Evolutionary conservation across 2,888 invertebrate species (phyloP).

Genomic region (Luffia ferchaultella): DNA sequence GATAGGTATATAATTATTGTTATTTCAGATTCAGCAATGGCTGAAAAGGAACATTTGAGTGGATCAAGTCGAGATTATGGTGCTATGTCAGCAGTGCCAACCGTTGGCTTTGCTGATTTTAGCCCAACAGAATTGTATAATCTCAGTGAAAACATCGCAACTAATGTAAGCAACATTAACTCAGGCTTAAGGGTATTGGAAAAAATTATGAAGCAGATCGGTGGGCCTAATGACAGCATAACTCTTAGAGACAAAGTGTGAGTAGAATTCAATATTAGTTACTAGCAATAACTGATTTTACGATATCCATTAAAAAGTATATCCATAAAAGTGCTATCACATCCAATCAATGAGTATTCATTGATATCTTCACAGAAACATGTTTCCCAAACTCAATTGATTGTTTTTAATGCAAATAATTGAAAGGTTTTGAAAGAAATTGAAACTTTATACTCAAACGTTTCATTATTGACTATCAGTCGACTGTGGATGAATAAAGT

Average conservation of each 20-base stretch:
- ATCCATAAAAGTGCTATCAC: background rate
- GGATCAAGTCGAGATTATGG: constrained; percentile 50
- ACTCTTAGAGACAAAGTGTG: constrained; percentile 52
- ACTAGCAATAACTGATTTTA: background rate
- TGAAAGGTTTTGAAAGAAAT: no score
- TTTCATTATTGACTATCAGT: no score
- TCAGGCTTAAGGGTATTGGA: constrained; percentile 76
- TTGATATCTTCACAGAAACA: background rate
- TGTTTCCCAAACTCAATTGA: no score
- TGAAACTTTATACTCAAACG: no score
- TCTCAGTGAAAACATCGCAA: constrained; percentile 81
- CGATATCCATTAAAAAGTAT: background rate
- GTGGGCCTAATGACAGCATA: constrained; percentile 77
- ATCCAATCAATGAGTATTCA: background rate
- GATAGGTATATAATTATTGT: no score
- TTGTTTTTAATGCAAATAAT: no score
- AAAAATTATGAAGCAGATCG: constrained; percentile 76
- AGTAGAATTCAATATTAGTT: constrained; percentile 17
- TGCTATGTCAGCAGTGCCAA: constrained; percentile 63
- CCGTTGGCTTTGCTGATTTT: constrained; percentile 72
- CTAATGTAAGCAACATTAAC: constrained; percentile 82
- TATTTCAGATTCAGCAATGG: constrained; percentile 25
- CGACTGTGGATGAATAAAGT: no score
- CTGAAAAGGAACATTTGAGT: constrained; percentile 47
- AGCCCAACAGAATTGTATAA: constrained; percentile 80